Percentiles rank a stretch among this genome's conserved stretches.
Evolutionary conservation across 2,113 vertebrate species (phyloP).

Genomic region (Eulacestoma nigropectus): DNA sequence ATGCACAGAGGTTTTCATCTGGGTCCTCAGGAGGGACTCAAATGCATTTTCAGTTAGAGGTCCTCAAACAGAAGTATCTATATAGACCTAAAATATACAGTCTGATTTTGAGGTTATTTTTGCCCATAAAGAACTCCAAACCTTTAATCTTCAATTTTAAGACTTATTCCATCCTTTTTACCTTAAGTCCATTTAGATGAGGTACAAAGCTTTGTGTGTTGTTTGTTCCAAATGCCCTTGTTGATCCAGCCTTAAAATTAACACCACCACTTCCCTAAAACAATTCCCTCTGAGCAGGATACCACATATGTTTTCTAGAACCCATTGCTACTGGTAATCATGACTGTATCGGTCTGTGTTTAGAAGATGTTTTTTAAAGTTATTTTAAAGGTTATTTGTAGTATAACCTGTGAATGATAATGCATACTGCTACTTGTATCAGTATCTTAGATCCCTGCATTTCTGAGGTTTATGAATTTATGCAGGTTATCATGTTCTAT

Average conservation of each 20-base stretch:
- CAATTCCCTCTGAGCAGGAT: not conserved
- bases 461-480: not conserved
- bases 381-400: not conserved
- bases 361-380: not conserved
- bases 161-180: not conserved
- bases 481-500: not conserved
- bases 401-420: not conserved
- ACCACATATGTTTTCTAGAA: not conserved
- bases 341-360: not conserved
- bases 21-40: not conserved
- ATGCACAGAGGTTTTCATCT: not conserved
- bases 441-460: not conserved
- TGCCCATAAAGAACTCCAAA: not conserved
- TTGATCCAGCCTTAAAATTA: not conserved
- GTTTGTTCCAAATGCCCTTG: not conserved
- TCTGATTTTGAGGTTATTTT: not conserved
- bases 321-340: not conserved
- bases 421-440: not conserved
- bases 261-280: not conserved
- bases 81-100: not conserved
- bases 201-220: not conserved
- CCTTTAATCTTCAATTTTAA: not conserved
- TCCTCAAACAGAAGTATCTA: not conserved
- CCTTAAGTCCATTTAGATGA: not conserved
- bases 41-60: not conserved